Evolutionary conservation across 2,888 invertebrate species (phyloP), one percentile per base, ranked within the genome.

Genomic region (Spilosoma lubricipeda): DNA sequence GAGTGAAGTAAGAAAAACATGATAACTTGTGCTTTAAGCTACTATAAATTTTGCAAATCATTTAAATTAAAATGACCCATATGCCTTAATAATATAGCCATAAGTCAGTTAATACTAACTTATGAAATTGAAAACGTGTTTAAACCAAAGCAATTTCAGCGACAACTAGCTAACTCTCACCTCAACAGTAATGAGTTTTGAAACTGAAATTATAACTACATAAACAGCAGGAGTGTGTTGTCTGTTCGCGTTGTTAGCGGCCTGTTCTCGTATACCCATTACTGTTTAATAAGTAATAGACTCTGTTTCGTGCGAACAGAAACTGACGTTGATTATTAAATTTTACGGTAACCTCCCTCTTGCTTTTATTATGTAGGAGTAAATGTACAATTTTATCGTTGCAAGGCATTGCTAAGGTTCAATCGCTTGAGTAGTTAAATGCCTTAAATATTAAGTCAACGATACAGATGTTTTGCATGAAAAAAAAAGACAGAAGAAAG

Each of bases 181-280:
- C 66, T 56, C 27, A 67, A 67, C 59, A 48, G 23, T 74, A 74
- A 74, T 59, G 70, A 74, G 70, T 70, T 70, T 71, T 63, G 45
- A 42, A 74, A 74, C 67, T 74, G 48, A 70, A 59, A 67, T 71
- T 36, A 74, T 67, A 45, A 70, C 56, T 70, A 59, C 13, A 64
- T 64, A 39, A 72, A 69, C 56, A 23, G 69, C 42, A 20, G 56
- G 30, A 70, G 33, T 36, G 59, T 30, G 33, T 33, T 56, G 67
- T 39, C 65, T 59, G 20, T 59, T 30, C 65, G 42, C 23, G 69
- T 70, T 70, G 56, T 70, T 56, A n/a, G 39, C 3, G 69, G 27
- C 7, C 20, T 18, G 36, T 39, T 39, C 4, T 39, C 39, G 27
- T 9, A 33, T 7, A 45, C 48, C 30, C 11, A 33, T 48, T 67